Base-by-base conservation (phyloP, 2,888 invertebrate species). In the Drosophila nigritarsus region DNA sequence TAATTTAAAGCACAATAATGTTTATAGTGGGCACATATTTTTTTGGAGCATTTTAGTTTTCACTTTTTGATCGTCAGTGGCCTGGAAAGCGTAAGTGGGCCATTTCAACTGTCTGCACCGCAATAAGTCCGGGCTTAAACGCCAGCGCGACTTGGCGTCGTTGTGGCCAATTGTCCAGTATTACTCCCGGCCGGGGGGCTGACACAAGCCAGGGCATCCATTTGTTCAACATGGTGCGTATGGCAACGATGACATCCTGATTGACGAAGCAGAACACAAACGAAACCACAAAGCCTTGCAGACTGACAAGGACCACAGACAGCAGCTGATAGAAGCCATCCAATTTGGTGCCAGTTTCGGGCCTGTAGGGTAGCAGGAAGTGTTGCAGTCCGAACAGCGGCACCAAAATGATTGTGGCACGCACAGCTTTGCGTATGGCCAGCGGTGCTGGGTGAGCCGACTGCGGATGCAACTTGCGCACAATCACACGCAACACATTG, bases 321-420 rank as follows among this genome's bases (percentile, higher is more conserved):
- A 95, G 87, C 59, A 96, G 93, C 87, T 96, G 95, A 91, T 96
- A 96, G 58, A 95, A 90, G 30, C 94, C 94, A 77, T 95, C 95
- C 60, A 94, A 93, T 0, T 94, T 92, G 7, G 95, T 93, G 2
- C 94, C 94, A 1, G 94, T 93, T 1, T 94, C 93, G 0, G 96
- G 96, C 15, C 95, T 94, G 78, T 96, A 94, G 0, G 96, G 96
- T 18, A 96, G 94, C 61, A 96, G 92, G 34, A 96, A 93, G 90
- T 95, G 96, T 86, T 97, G 96, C 2, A 97, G 93, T 0, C 97
- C 97, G 66, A 97, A 95, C 0, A 97, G 93, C 0, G 97, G 97
- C n/a, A 96, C 96, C 90, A 97, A 93, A 77, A 97, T 96, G 9
- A 96, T 94, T 0, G 96, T 95, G 0, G 97, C 96, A 62, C 96